Percentiles rank a stretch among this genome's conserved stretches.
Conservation (phyloP, 2,113 vertebrate species). For the Conger conger region DNA sequence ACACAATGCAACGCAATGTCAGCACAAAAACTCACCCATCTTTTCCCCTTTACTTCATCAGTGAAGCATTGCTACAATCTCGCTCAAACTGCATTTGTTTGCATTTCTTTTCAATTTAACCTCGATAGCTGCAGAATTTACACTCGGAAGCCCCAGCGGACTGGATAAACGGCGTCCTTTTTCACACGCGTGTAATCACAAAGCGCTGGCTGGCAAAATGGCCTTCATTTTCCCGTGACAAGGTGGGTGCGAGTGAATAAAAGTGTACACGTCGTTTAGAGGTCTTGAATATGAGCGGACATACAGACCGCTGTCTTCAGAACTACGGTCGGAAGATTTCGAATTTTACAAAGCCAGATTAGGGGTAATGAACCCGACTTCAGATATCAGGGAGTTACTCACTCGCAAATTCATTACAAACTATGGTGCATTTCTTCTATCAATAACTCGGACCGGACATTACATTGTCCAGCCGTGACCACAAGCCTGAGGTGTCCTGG, state of each 20-base stretch:
- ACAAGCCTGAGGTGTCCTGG: neutral
- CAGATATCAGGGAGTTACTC: no score
- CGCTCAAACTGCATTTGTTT: neutral
- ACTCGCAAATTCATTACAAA: no score
- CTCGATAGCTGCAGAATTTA: neutral
- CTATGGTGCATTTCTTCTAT: no score
- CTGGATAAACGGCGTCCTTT: neutral
- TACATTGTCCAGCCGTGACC: no score
- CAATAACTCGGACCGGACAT: no score
- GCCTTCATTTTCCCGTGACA: slow-evolving; percentile 23
- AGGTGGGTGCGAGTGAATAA: slow-evolving; percentile 10
- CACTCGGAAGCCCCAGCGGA: neutral
- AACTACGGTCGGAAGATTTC: neutral
- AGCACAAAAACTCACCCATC: neutral
- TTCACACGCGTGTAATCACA: neutral
- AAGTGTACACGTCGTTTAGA: neutral
- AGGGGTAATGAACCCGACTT: no score
- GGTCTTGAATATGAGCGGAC: neutral
- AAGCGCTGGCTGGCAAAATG: neutral
- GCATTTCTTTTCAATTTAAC: neutral
- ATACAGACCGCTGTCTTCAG: neutral
- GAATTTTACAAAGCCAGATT: no score
- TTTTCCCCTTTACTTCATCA: neutral
- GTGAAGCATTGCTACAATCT: neutral
- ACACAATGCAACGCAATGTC: neutral